A percentile compares a stretch with the other conserved stretches of the same genome.
Evolutionary conservation across 2,113 vertebrate species (phyloP).

Genomic region (Nothocercus julius): DNA sequence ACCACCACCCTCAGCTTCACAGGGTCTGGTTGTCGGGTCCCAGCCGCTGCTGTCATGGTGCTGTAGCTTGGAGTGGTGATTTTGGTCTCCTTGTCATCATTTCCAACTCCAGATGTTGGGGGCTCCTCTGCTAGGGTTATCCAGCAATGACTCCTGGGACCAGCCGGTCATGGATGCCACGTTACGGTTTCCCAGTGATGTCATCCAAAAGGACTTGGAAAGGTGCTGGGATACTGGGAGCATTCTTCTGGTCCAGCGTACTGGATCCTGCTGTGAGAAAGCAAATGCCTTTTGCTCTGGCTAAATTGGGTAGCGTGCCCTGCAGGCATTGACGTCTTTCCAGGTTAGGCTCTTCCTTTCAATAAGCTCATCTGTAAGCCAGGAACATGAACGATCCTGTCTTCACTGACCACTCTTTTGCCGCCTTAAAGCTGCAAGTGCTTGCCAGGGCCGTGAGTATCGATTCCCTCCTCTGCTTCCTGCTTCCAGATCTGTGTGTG

Average conservation of each 20-base stretch:
- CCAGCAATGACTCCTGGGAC: not conserved
- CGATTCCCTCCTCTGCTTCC: not conserved
- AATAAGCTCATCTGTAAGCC: not conserved
- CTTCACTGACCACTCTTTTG: not conserved
- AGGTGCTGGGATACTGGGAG: not conserved
- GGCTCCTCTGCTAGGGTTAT: not conserved
- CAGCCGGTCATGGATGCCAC: rapidly evolving
- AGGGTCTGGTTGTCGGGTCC: not conserved
- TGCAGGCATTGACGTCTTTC: not conserved
- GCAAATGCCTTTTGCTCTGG: not conserved
- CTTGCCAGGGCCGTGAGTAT: rapidly evolving
- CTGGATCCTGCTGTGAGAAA: not conserved
- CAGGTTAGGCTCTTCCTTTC: not conserved
- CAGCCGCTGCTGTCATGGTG: rapidly evolving
- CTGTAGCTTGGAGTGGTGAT: not conserved
- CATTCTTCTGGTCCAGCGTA: rapidly evolving
- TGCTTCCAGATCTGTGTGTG: rapidly evolving
- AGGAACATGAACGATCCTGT: not conserved
- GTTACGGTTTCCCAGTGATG: not conserved
- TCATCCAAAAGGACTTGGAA: not conserved
- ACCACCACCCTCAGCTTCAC: rapidly evolving
- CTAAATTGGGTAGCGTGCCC: not conserved
- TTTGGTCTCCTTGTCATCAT: not conserved
- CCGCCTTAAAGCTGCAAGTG: not conserved
- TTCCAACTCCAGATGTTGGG: not conserved